phyloP scores from a whole-genome alignment of 2,113 vertebrate genomes.

The Dasypus novemcinctus region DNA sequence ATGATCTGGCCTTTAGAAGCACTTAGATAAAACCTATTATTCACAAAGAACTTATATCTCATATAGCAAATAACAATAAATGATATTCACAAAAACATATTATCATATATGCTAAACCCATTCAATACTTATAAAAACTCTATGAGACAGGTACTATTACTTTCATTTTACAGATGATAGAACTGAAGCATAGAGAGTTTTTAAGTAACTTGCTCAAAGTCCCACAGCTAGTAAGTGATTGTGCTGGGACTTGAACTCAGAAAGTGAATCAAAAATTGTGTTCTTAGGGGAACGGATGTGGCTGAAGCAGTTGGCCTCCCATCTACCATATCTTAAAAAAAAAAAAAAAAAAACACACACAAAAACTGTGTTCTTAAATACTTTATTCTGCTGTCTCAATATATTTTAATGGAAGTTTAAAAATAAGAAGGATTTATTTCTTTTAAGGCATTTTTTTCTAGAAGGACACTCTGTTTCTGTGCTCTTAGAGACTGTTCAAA shows the following conservation, averaged over 20 bases:
- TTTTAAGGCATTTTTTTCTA: background rate
- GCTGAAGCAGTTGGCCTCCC: no score
- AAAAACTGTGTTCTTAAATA: background rate
- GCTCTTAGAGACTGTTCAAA: no score
- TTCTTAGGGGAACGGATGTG: no score
- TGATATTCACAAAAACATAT: background rate
- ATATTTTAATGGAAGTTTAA: background rate
- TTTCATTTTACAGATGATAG: background rate
- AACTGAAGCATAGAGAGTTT: background rate
- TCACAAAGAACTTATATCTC: no score
- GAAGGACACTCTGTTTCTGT: background rate
- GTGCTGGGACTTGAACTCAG: background rate
- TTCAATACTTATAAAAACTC: background rate
- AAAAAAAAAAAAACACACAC: no score
- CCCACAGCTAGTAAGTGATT: background rate
- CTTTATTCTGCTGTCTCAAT: background rate
- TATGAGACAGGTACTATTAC: background rate
- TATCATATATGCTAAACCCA: background rate
- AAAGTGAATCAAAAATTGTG: background rate
- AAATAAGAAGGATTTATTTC: background rate
- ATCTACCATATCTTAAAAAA: no score
- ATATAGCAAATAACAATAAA: background rate
- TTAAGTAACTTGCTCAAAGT: background rate
- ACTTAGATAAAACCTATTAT: background rate
- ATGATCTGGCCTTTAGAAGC: background rate